phyloP scores from a whole-genome alignment of 2,888 invertebrate genomes.

The Cyclophora punctaria region DNA sequence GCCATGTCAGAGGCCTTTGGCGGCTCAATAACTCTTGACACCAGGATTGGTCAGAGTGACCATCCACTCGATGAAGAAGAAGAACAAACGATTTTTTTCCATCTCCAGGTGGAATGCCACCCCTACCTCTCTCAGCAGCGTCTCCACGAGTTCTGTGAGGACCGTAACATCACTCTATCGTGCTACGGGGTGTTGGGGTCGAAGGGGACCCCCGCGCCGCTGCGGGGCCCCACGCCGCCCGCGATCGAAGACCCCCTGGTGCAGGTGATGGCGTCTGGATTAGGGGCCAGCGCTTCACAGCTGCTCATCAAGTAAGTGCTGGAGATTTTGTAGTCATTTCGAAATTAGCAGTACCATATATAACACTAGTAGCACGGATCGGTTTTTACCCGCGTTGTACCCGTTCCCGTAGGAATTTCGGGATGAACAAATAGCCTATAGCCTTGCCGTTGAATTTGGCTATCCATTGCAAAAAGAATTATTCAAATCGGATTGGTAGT shows the following conservation, averaged over 20 bases:
- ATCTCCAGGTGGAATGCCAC: slow-evolving; percentile 82
- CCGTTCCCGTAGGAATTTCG: no score
- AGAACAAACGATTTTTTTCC: not conserved
- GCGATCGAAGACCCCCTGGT: slow-evolving; percentile 82
- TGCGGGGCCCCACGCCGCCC: slow-evolving; percentile 77
- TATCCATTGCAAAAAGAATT: not conserved
- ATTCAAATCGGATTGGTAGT: no score
- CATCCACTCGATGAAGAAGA: not conserved
- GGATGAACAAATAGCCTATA: no score
- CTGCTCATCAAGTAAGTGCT: slow-evolving; percentile 45
- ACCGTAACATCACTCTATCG: slow-evolving; percentile 78
- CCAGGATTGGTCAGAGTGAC: not conserved
- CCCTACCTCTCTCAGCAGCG: slow-evolving; percentile 83
- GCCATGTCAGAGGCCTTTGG: no score
- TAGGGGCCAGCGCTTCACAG: slow-evolving; percentile 43
- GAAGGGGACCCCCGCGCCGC: slow-evolving; percentile 78
- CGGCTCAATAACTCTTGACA: no score
- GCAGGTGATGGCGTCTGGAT: slow-evolving; percentile 52
- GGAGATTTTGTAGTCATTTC: no score
- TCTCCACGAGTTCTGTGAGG: slow-evolving; percentile 79
- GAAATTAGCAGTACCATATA: no score
- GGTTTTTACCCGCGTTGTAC: no score
- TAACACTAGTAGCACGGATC: no score
- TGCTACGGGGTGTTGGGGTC: slow-evolving; percentile 87
- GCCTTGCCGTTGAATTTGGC: not conserved